Evolutionary conservation across 1,140 invertebrate genomes (phyloP), one percentile per base, ranked within the genome.

Genomic region (Asobara japonica): DNA sequence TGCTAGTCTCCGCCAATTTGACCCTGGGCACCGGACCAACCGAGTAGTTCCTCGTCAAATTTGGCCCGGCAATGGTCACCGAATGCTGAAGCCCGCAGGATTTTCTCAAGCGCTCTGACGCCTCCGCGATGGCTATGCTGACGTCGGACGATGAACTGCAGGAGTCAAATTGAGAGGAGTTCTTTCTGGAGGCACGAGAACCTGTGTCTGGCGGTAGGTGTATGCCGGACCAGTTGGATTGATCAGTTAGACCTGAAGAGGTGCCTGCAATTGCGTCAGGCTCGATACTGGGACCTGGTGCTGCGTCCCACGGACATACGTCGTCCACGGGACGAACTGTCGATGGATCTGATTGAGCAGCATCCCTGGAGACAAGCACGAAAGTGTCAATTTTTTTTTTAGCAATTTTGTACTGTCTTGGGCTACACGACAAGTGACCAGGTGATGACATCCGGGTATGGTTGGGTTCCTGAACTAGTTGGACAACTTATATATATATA

Each of bases 71-170:
- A 64, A 80, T 78, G 13, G 11, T 56, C 11, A 71, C 74, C 41
- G 78, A 89, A 74, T 90, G 89, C 13, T 90, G 89, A 38, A 92
- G 81, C 41, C 89, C 87, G 76, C 89, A 89, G 31, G 89, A 82
- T 74, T 90, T 87, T 82, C 87, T 89, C 74, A 91, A 79, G 20
- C 89, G 86, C 30, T 91, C 91, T 6, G 88, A 89, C 1, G 91
- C 89, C 45, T 91, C 91, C 2, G 88, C 82, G 6, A 90, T 86
- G 33, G 89, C 88, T n/a, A 89, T 85, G 79, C 91, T 92, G 66
- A 92, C 89, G 80, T 94, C 93, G 2, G 93, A 94, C 1, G 92
- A 94, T 1, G 93, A 94, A 79, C 89, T 90, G 71, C 86, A 89
- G 13, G 89, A 90, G 74, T 91, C 89, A 31, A 90, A 61, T 74